These are phyloP conservation scores for Cirrhinus molitorella DNA, from an alignment of 2,797 vertebrate species.

Conservation along the genomic window DNA sequence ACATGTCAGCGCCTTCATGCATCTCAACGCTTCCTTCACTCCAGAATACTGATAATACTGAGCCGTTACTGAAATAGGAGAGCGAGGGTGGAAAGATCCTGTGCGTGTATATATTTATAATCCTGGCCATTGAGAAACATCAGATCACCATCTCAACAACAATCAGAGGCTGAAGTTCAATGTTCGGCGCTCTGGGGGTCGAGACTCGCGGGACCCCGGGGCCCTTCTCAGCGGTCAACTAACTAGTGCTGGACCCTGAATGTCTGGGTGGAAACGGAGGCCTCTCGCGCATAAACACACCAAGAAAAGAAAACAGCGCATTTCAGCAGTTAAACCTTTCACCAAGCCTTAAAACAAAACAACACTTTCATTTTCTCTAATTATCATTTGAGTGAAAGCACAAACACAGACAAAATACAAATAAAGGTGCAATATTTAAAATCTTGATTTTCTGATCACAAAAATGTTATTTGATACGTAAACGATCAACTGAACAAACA, in stretches of 20 bases:
- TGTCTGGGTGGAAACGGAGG: constrained; percentile 71
- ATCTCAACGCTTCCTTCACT: constrained; percentile 78
- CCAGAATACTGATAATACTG: constrained; percentile 74
- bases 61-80: constrained; percentile 66
- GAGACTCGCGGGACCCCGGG: constrained; percentile 66
- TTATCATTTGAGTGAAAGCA: not conserved
- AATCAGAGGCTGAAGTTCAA: constrained; percentile 27
- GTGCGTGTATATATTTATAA: not conserved
- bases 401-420: not conserved
- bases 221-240: constrained; percentile 75
- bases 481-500: not conserved
- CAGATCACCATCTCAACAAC: not conserved
- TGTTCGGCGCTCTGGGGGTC: constrained; percentile 67
- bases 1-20: constrained; percentile 80
- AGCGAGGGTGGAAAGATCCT: constrained; percentile 42
- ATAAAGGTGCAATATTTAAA: not conserved
- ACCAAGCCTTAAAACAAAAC: not conserved
- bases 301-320: constrained; percentile 28
- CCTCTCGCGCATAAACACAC: constrained; percentile 58
- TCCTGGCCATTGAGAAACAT: not conserved
- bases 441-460: not conserved
- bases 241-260: constrained; percentile 71
- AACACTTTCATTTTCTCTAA: not conserved
- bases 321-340: constrained; percentile 6
- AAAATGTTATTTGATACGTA: not conserved